phyloP scores from a whole-genome alignment of 2,797 vertebrate species.

The Orestias chungarensis region DNA sequence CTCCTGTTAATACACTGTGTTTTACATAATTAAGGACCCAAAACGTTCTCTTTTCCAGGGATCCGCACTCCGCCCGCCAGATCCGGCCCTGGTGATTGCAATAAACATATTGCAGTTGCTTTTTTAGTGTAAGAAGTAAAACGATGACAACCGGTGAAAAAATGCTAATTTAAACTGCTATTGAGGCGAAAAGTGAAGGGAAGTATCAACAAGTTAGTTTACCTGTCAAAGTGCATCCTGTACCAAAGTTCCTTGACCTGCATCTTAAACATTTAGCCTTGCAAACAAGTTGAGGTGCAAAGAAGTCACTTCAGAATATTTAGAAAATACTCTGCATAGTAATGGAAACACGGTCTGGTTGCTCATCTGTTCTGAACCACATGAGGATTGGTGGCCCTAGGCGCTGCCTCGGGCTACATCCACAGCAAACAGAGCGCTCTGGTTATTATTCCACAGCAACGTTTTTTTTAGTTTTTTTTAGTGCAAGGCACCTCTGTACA shows the following conservation, averaged over 20 bases:
- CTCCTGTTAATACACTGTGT: neutral
- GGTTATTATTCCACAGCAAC: conserved; percentile 67
- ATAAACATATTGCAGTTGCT: too few relatives aligned
- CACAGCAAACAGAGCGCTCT: conserved; percentile 61
- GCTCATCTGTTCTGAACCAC: conserved; percentile 74
- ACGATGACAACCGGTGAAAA: neutral
- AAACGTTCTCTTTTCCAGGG: too few relatives aligned
- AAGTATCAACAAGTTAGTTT: conserved; percentile 26
- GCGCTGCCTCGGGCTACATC: conserved; percentile 66
- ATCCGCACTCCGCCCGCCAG: neutral
- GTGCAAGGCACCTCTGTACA: conserved; percentile 43
- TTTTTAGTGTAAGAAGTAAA: neutral
- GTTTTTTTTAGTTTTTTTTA: conserved; percentile 36
- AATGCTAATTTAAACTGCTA: neutral
- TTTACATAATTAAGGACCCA: neutral
- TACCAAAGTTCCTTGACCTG: conserved; percentile 6
- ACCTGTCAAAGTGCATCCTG: conserved; percentile 21
- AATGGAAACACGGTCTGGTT: conserved; percentile 60
- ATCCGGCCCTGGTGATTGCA: neutral
- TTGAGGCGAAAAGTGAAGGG: rapidly evolving
- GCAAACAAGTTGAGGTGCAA: conserved; percentile 53
- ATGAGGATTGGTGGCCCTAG: conserved; percentile 64
- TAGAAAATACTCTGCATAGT: conserved; percentile 41
- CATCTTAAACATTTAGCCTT: conserved; percentile 49
- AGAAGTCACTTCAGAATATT: conserved; percentile 53